Conservation (phyloP, 1,140 invertebrate genomes). For the Drosophila melanogaster region DNA sequence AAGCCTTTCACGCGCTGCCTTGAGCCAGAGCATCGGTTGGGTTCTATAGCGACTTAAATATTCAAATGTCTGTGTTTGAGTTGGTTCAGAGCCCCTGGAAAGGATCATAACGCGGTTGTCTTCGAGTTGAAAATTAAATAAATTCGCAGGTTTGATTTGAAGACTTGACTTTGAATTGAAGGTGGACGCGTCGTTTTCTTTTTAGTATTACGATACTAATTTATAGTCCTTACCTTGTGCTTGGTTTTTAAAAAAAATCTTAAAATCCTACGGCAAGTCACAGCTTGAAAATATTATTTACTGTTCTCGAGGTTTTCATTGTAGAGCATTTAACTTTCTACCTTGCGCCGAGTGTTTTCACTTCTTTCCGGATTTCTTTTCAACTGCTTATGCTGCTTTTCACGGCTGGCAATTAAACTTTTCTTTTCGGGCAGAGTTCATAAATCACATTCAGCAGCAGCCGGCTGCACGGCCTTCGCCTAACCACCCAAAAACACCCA, state of each 20-base stretch:
- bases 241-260: no score
- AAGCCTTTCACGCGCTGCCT: constrained; percentile 79
- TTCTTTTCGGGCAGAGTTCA: constrained; percentile 75
- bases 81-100: constrained; percentile 1
- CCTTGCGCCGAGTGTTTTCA: not conserved
- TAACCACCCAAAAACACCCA: not conserved
- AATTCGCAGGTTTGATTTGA: constrained; percentile 5
- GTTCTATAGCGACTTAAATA: constrained; percentile 55
- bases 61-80: constrained; percentile 64
- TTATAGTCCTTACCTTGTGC: not conserved
- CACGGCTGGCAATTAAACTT: constrained; percentile 82
- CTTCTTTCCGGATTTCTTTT: constrained; percentile 47
- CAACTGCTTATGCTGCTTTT: constrained; percentile 70
- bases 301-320: not conserved
- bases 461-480: constrained; percentile 34
- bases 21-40: constrained; percentile 58
- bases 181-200: not conserved
- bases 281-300: not conserved
- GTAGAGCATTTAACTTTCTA: constrained; percentile 19
- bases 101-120: constrained; percentile 28
- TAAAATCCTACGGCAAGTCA: no score
- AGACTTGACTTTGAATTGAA: constrained; percentile 7
- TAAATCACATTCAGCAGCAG: constrained; percentile 79
- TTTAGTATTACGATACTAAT: not conserved
- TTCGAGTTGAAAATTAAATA: not conserved